These are phyloP conservation scores for Oreotrochilus melanogaster DNA, from an alignment of 2,113 vertebrate species.

Conservation along the genomic window DNA sequence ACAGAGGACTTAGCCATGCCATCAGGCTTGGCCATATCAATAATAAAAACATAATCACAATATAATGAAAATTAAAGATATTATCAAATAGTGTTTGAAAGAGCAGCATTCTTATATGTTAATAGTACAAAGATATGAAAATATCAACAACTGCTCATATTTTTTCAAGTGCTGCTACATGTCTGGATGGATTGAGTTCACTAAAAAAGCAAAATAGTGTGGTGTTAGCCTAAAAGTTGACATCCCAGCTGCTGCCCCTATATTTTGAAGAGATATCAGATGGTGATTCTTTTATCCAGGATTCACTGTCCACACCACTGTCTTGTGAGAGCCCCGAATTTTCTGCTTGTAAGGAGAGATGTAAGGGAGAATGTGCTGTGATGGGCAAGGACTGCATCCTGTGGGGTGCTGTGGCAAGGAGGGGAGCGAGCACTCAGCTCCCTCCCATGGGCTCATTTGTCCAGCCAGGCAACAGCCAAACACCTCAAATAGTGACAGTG, in stretches of 20 bases:
- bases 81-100: not conserved
- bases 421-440: not conserved
- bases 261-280: not conserved
- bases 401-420: rapidly evolving
- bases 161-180: not conserved
- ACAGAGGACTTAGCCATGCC: not conserved
- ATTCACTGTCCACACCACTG: not conserved
- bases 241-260: not conserved
- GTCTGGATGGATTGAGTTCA: not conserved
- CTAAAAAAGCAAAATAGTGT: not conserved
- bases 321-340: rapidly evolving
- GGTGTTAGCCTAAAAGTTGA: not conserved
- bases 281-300: not conserved
- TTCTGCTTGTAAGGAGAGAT: not conserved
- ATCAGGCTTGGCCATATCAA: not conserved
- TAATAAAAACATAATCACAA: not conserved
- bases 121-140: not conserved
- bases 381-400: not conserved
- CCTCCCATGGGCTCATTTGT: rapidly evolving
- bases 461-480: not conserved
- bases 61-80: not conserved
- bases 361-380: not conserved
- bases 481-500: not conserved
- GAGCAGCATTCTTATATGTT: not conserved
- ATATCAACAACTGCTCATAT: not conserved